Evolutionary conservation across 1,140 invertebrate species (phyloP).

Genomic region (Drosophila subobscura): DNA sequence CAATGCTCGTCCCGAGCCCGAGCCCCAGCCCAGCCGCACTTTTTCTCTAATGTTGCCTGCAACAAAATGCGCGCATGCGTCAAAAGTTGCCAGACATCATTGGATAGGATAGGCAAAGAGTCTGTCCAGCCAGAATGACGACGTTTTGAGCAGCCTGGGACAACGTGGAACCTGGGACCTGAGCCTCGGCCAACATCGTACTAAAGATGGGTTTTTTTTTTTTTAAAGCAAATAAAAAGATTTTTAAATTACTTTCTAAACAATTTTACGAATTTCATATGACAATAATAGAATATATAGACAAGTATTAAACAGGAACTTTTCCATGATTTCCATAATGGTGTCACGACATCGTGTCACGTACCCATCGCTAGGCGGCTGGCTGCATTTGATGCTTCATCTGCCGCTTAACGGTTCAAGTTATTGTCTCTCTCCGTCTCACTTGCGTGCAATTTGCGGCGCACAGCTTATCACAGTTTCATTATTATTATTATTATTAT

Average conservation of each 20-base stretch:
- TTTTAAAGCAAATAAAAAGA: background rate
- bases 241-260: background rate
- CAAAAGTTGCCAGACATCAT: constrained; percentile 52
- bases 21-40: constrained; percentile 16
- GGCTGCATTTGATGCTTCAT: constrained; percentile 55
- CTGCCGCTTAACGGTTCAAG: constrained; percentile 69
- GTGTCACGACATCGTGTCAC: constrained; percentile 18
- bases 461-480: constrained; percentile 78
- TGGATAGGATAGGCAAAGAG: constrained; percentile 37
- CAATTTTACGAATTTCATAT: too few species aligned
- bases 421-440: constrained; percentile 64
- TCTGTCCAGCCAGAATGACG: constrained; percentile 70
- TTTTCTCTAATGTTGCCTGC: constrained; percentile 64
- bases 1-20: constrained; percentile 53
- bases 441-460: constrained; percentile 78
- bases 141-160: constrained; percentile 26
- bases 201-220: background rate
- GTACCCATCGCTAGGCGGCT: constrained; percentile 22
- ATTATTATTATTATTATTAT: constrained; percentile 73
- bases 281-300: too few species aligned
- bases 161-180: constrained; percentile 5
- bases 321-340: too few species aligned
- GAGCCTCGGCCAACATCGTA: constrained; percentile 1
- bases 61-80: constrained; percentile 63
- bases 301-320: too few species aligned